Percentiles rank a stretch among this genome's conserved stretches.
Conservation (phyloP, 2,797 vertebrate genomes). For the Arvicola amphibius region DNA sequence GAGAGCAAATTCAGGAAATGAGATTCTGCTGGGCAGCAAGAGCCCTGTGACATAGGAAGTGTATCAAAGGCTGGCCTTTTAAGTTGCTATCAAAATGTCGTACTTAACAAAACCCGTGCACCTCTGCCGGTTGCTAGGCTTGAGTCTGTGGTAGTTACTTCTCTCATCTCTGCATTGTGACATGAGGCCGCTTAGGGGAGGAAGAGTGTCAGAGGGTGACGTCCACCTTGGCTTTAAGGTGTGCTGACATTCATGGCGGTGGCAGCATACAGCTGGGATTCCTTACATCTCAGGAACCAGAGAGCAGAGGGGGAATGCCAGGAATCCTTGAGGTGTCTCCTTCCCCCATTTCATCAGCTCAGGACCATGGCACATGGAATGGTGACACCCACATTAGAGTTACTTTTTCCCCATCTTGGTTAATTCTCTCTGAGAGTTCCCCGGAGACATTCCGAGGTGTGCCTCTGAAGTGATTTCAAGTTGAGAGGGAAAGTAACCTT, state of each 20-base stretch:
- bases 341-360: background rate
- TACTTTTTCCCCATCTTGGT: background rate
- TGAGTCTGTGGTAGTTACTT: background rate
- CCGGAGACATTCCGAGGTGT: background rate
- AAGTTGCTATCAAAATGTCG: background rate
- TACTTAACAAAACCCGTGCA: background rate
- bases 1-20: constrained; percentile 59
- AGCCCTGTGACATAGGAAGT: background rate
- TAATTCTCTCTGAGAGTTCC: background rate
- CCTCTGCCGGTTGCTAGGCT: background rate
- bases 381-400: background rate
- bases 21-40: constrained; percentile 36
- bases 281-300: background rate
- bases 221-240: background rate
- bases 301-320: background rate
- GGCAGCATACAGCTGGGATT: background rate
- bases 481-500: background rate
- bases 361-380: background rate
- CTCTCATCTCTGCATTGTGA: background rate
- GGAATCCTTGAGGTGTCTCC: background rate
- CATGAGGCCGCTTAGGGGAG: background rate
- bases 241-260: background rate
- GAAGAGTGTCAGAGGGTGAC: background rate
- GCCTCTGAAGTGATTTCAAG: background rate
- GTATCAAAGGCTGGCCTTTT: background rate